Evolutionary conservation across 23 tunicate genomes (phyloP), one percentile per base, ranked within the genome.

Genomic region (Aplidium turbinatum): DNA sequence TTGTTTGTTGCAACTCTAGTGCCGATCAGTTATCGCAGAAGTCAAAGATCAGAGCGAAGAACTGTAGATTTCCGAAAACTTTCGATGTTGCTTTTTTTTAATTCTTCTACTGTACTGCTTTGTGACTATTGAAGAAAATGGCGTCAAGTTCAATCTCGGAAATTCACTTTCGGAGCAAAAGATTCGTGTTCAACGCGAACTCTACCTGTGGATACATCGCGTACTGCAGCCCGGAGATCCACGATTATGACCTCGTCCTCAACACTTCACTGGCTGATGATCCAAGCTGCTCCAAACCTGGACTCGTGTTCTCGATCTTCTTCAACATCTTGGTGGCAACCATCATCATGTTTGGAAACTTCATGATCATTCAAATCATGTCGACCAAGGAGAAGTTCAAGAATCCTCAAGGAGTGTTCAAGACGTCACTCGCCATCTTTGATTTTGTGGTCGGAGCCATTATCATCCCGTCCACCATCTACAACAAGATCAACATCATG

Each of bases 381-480:
- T 42, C 24, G 6, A 69, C 75, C 34, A 42, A 33, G 46, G 9
- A 28, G 11, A 42, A 23, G 53, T 47, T 69, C 30, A 11, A 57
- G 19, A 69, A 69, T 5, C 57, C 57, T 1, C 75, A 69, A 28
- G 57, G 75, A 1, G 57, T 69, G 21, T 69, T 47, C n/a, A 69
- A 69, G 34, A 46, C 75, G 3, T 69, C 75, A 2, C 39, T 78
- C 24, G 82, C 82, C 13, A 25, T 34, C 34, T 78, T 32, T 13
- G 82, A 78, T 33, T 63, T 78, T 5, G 48, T 78, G 33, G 61
- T 78, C 32, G 82, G 82, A 27, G 30, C 61, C 1, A 3, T 78
- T 29, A 31, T 64, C 45, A 47, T 63, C 26, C 73, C 73, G 9
- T 31, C 53, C 29, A 40, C 62, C 25, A n/a, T 35, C 23, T 63